Evolutionary conservation across 2,888 invertebrate genomes (phyloP).

Genomic region (Halictus quadricinctus): DNA sequence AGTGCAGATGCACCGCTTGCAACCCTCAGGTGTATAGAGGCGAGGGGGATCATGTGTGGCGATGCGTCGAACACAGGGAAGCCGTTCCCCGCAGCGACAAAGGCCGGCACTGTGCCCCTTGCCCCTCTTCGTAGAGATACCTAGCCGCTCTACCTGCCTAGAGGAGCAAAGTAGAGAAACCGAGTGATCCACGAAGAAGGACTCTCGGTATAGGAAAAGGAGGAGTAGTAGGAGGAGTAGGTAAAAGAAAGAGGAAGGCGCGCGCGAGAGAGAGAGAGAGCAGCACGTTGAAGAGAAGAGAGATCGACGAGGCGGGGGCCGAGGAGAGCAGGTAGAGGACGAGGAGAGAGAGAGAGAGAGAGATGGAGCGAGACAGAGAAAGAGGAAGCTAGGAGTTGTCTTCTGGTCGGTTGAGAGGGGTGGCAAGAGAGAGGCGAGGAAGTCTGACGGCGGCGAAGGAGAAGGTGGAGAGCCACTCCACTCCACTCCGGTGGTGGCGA

Average conservation of each 20-base stretch:
- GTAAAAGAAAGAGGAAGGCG: constrained; percentile 47
- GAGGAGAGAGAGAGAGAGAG: constrained; percentile 23
- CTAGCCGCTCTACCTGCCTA: constrained; percentile 65
- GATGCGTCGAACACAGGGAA: constrained; percentile 38
- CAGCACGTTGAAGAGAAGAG: constrained; percentile 14
- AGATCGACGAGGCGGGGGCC: constrained; percentile 35
- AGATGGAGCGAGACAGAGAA: constrained; percentile 3
- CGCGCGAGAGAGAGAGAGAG: constrained; percentile 7
- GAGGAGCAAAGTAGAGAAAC: constrained; percentile 65
- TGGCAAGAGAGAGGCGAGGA: constrained; percentile 53
- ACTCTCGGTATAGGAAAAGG: constrained; percentile 10
- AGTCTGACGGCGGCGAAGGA: constrained; percentile 57
- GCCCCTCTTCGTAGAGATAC: constrained; percentile 31
- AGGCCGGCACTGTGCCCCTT: constrained; percentile 30
- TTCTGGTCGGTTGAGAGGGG: constrained; percentile 49
- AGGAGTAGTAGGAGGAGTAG: not conserved
- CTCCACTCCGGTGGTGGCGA: constrained; percentile 56
- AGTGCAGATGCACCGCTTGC: constrained; percentile 66
- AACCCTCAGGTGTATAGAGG: constrained; percentile 62
- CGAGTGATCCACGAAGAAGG: constrained; percentile 59
- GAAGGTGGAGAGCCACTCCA: constrained; percentile 58
- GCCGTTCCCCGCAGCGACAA: constrained; percentile 56
- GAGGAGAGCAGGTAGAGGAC: not conserved
- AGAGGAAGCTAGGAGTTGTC: constrained; percentile 56
- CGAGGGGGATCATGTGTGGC: constrained; percentile 44